Percentiles rank a stretch among this genome's conserved stretches.
Evolutionary conservation across 2,888 invertebrate genomes (phyloP).

Genomic region (Cheilosia grossa): DNA sequence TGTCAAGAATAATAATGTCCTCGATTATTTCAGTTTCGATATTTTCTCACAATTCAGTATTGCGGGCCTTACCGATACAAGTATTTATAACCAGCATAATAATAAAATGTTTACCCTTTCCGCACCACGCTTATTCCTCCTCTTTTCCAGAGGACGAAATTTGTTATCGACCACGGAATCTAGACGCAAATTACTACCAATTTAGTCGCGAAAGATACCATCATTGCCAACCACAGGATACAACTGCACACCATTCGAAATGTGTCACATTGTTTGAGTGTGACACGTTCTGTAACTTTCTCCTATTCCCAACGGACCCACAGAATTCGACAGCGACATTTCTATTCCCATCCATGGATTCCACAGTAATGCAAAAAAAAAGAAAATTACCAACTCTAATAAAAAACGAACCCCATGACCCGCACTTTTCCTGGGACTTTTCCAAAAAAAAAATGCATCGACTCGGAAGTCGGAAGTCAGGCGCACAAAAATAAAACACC

Average conservation of each 20-base stretch:
- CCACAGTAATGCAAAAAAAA: slow-evolving; percentile 10
- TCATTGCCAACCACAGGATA: slow-evolving; percentile 2
- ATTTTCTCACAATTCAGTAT: background rate
- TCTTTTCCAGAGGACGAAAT: background rate
- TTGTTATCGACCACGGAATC: slow-evolving; percentile 5
- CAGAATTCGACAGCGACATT: slow-evolving; percentile 29
- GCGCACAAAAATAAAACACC: slow-evolving; percentile 7
- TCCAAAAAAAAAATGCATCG: background rate
- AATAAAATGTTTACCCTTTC: slow-evolving; percentile 9
- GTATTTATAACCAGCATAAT: slow-evolving; percentile 14
- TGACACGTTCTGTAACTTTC: too few relatives aligned
- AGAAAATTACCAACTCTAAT: slow-evolving; percentile 2
- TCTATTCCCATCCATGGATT: slow-evolving; percentile 28
- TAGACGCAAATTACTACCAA: slow-evolving; percentile 1
- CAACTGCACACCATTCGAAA: too few relatives aligned
- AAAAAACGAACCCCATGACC: slow-evolving; percentile 31
- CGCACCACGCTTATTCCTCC: background rate
- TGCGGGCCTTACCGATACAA: background rate
- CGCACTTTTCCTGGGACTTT: slow-evolving; percentile 36
- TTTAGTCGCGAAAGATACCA: slow-evolving; percentile 21
- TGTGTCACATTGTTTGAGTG: too few relatives aligned
- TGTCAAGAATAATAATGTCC: too few relatives aligned
- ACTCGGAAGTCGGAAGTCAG: background rate
- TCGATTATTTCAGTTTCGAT: background rate
- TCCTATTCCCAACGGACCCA: background rate